Conservation (phyloP, 1,140 invertebrate species). For the Papilio machaon region DNA sequence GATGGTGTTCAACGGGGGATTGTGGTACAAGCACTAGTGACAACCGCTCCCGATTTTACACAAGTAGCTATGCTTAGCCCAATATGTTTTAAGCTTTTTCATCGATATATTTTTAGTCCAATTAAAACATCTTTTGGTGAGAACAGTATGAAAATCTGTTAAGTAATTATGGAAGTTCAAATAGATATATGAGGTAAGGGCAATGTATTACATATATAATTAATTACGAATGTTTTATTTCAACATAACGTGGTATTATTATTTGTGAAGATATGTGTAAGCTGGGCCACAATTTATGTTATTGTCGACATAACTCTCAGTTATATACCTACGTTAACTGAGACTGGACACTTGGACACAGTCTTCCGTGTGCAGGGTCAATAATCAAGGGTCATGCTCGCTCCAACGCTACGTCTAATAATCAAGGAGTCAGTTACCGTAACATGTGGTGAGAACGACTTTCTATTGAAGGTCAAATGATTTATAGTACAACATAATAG, state of each 20-base stretch:
- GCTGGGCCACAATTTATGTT: constrained; percentile 39
- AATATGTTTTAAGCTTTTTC: neutral
- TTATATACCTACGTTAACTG: constrained; percentile 44
- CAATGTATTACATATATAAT: neutral
- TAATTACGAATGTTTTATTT: neutral
- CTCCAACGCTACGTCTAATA: constrained; percentile 43
- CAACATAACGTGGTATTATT: constrained; percentile 1
- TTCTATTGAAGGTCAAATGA: constrained; percentile 17
- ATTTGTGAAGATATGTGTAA: neutral
- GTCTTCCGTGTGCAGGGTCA: constrained; percentile 73
- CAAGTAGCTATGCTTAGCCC: neutral
- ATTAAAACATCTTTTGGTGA: neutral
- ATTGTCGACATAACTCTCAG: constrained; percentile 56
- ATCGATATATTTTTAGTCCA: neutral
- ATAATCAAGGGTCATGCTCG: constrained; percentile 63
- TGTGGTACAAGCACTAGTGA: neutral
- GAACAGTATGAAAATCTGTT: neutral
- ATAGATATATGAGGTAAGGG: neutral
- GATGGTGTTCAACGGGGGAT: neutral
- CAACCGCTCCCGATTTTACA: neutral
- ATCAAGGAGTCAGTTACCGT: constrained; percentile 41
- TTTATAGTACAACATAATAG: neutral
- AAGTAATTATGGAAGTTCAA: neutral
- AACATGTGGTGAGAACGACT: constrained; percentile 32
- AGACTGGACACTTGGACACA: constrained; percentile 65